phyloP scores from a whole-genome alignment of 2,113 vertebrate genomes.

The Equus quagga region DNA sequence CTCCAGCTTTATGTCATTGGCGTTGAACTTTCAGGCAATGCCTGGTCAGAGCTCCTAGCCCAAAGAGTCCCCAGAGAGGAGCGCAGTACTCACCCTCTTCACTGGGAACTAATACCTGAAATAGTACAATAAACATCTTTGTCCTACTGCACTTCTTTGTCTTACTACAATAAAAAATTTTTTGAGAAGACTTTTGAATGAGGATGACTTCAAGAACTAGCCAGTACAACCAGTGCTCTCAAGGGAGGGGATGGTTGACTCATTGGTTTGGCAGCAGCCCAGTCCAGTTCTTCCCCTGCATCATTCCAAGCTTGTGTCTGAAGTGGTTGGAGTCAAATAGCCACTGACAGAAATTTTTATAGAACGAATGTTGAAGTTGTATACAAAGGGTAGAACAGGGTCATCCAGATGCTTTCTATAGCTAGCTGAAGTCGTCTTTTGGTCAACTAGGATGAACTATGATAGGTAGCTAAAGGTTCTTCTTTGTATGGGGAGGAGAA shows the following conservation, averaged over 20 bases:
- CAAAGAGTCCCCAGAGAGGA: background rate
- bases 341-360: background rate
- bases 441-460: background rate
- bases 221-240: background rate
- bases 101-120: background rate
- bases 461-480: background rate
- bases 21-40: background rate
- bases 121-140: background rate
- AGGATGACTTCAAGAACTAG: background rate
- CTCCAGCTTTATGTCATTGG: background rate
- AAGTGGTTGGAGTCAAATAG: background rate
- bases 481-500: background rate
- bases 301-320: background rate
- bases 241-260: background rate
- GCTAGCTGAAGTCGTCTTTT: background rate
- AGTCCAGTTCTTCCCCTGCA: background rate
- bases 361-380: background rate
- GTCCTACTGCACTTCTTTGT: background rate
- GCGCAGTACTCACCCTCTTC: background rate
- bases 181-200: background rate
- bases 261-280: background rate
- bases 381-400: background rate
- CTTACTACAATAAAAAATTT: background rate
- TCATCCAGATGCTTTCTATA: background rate
- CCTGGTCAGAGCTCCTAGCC: background rate